These are phyloP conservation scores for Augiades crinisus DNA, from an alignment of 2,888 invertebrate species.

Conservation along the genomic window DNA sequence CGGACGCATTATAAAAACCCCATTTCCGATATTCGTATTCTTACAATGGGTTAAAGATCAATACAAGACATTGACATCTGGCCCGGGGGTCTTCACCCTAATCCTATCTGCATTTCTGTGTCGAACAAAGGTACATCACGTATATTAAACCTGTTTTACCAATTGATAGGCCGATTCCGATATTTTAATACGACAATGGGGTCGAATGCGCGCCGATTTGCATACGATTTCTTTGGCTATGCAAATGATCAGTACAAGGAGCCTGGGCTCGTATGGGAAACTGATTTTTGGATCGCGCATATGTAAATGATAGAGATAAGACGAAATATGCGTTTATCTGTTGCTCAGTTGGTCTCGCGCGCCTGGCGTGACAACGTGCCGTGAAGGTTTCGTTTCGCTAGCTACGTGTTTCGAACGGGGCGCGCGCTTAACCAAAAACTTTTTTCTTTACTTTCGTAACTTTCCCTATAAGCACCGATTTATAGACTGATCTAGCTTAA, in stretches of 20 bases:
- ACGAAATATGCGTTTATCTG: conserved; percentile 61
- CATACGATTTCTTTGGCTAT: conserved; percentile 72
- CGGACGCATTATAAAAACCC: conserved; percentile 60
- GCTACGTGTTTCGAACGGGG: conserved; percentile 38
- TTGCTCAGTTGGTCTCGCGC: conserved; percentile 73
- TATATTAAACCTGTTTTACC: conserved; percentile 75
- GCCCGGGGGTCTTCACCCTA: conserved; percentile 63
- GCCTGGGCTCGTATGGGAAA: conserved; percentile 63
- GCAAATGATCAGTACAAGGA: conserved; percentile 65
- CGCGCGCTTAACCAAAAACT: conserved; percentile 17
- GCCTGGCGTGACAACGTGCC: conserved; percentile 60
- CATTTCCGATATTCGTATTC: conserved; percentile 61
- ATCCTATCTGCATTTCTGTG: conserved; percentile 57
- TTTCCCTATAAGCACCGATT: not conserved
- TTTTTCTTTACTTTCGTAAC: not conserved
- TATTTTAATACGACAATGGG: conserved; percentile 68
- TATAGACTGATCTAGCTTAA: not conserved
- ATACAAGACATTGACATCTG: conserved; percentile 72
- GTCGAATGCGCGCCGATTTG: conserved; percentile 64
- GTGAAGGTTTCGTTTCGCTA: conserved; percentile 36
- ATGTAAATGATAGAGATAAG: conserved; percentile 75
- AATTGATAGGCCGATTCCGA: conserved; percentile 71
- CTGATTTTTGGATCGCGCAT: conserved; percentile 48
- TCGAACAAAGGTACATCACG: conserved; percentile 58
- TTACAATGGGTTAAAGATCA: conserved; percentile 62